These are phyloP conservation scores for Piscicola geometra DNA, from an alignment of 2,888 invertebrate genomes.

Conservation along the genomic window DNA sequence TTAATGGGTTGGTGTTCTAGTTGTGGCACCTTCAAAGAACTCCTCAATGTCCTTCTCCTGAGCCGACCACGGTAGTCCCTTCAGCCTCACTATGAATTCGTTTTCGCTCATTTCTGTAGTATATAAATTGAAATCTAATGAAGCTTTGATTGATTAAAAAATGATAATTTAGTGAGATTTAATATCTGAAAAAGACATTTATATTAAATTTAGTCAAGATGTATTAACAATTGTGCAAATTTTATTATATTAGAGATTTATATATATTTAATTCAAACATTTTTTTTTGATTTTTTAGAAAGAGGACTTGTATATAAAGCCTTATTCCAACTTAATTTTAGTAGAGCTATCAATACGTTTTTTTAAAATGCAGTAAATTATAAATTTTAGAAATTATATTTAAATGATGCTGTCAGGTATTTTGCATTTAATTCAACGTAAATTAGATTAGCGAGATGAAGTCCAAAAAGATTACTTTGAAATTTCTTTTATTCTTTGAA, in stretches of 20 bases:
- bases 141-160: background rate
- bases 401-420: no score
- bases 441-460: background rate
- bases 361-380: no score
- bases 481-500: background rate
- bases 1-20: no score
- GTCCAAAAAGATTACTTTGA: background rate
- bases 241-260: background rate
- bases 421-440: background rate
- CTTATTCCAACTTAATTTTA: no score
- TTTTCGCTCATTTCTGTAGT: background rate
- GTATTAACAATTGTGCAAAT: no score
- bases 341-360: no score
- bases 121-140: background rate
- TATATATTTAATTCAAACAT: background rate
- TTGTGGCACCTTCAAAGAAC: background rate
- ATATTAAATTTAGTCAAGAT: no score
- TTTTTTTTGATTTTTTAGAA: background rate
- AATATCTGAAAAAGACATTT: background rate
- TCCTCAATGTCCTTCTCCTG: slow-evolving; percentile 3
- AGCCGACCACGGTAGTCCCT: slow-evolving; percentile 16
- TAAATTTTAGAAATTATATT: no score
- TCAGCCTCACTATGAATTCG: slow-evolving; percentile 5
- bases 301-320: no score
- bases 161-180: background rate